Base-by-base conservation (phyloP, 2,888 invertebrate species). In the Pyrocoelia pectoralis region DNA sequence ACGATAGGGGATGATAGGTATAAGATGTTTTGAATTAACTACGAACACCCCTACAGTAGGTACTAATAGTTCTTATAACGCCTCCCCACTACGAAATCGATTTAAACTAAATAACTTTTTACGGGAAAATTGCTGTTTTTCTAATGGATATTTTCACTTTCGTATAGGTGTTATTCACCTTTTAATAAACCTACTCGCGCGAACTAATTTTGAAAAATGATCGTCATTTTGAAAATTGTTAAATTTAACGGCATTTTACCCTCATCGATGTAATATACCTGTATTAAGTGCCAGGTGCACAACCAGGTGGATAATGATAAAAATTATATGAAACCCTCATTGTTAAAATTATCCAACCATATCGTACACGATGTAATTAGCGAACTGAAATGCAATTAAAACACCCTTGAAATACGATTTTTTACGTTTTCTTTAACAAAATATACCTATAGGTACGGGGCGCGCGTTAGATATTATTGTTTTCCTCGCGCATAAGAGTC, bases 271-370 rank as follows among this genome's bases (percentile, higher is more conserved):
- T 51, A 50, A 62, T 52, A n/a, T n/a, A 61, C 65, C 65, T 65
- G 65, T 48, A 55, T 65, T 64, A 62, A 56, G 41, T 59, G 64
- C 69, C 69, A 70, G 69, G 69, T 69, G 69, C 63, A 66, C 43
- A 46, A 51, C 69, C 69, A 69, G 69, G 69, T 70, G 69, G 50
- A 67, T 61, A 50, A 24, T 52, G 69, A 69, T 69, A 67, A 66
- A 67, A 58, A 62, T 56, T 56, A 13, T 55, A 55, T 56, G 43
- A 55, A 61, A 61, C 68, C 68, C 66, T 56, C 59, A 62, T 61
- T 54, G 58, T 62, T 49, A n/a, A 49, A 65, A 62, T 56, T 56
- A 57, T 50, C 59, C 59, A 50, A 49, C 59, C 67, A 55, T 65
- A 56, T 33, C 33, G 24, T 6, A 43, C 55, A 59, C 33, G 18